A percentile compares a stretch with the other conserved stretches of the same genome.
Conservation (phyloP, 2,888 invertebrate genomes). For the Aelia acuminata region DNA sequence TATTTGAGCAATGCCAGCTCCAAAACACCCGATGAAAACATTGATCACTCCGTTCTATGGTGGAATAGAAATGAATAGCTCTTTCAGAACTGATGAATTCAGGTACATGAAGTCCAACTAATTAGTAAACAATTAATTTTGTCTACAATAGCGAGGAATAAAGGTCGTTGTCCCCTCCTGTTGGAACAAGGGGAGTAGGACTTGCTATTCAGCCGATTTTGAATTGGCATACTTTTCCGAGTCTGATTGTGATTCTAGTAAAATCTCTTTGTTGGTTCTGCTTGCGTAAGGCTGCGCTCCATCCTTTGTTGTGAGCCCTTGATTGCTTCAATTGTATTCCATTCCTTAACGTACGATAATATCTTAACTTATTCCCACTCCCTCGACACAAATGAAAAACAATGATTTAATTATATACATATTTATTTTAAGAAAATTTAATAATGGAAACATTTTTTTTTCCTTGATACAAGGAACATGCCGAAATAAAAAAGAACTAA, state of each 20-base stretch:
- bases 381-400: too few species aligned
- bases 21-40: too few species aligned
- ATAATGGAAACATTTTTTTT: too few species aligned
- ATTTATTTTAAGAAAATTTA: too few species aligned
- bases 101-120: neutral
- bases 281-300: neutral
- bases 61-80: neutral
- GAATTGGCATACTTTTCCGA: conserved; percentile 8
- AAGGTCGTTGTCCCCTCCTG: neutral
- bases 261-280: neutral
- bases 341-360: neutral
- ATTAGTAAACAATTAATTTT: neutral
- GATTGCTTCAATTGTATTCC: conserved; percentile 9
- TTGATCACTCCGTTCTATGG: neutral
- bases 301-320: neutral
- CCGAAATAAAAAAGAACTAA: too few species aligned
- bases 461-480: too few species aligned
- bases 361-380: neutral
- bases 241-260: neutral
- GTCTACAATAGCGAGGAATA: neutral
- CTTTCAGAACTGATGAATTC: neutral
- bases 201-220: neutral
- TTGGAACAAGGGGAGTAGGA: neutral
- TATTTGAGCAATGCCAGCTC: too few species aligned
- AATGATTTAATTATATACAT: too few species aligned